Evolutionary conservation across 2,888 invertebrate species (phyloP).

Genomic region (Caenorhabditis japonica): DNA sequence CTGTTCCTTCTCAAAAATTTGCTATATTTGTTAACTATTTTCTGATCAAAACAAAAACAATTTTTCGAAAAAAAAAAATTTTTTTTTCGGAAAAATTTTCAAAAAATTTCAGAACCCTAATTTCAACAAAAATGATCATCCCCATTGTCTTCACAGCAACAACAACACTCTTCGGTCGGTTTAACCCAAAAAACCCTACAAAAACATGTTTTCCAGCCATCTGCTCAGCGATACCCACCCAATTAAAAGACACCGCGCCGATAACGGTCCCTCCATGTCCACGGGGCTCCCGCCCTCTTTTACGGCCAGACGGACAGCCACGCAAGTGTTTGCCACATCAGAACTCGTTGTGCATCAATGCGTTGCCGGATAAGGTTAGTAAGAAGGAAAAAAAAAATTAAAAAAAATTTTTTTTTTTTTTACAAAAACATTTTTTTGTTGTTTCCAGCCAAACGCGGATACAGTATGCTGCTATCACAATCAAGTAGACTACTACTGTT

Average conservation of each 20-base stretch:
- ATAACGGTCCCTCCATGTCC: slow-evolving; percentile 62
- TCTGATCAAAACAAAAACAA: too few relatives aligned
- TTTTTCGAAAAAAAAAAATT: too few relatives aligned
- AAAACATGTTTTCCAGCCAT: slow-evolving; percentile 22
- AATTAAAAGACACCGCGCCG: slow-evolving; percentile 29
- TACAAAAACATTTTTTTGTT: background rate
- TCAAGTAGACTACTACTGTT: slow-evolving; percentile 77
- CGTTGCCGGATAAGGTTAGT: slow-evolving; percentile 70
- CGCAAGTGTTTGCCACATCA: slow-evolving; percentile 76
- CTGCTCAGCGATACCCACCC: slow-evolving; percentile 32
- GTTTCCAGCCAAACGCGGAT: slow-evolving; percentile 71
- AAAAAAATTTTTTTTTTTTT: too few relatives aligned
- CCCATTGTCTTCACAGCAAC: too few relatives aligned
- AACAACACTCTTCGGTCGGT: too few relatives aligned
- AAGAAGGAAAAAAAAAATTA: background rate
- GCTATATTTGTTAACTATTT: too few relatives aligned
- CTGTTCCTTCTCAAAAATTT: too few relatives aligned
- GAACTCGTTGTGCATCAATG: slow-evolving; percentile 74
- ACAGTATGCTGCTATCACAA: slow-evolving; percentile 77
- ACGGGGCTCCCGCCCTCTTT: slow-evolving; percentile 60
- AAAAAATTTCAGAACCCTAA: too few relatives aligned
- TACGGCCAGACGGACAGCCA: slow-evolving; percentile 73
- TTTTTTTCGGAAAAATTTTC: too few relatives aligned
- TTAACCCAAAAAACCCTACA: too few relatives aligned
- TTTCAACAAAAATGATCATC: too few relatives aligned